Percentiles rank a stretch among this genome's conserved stretches.
Evolutionary conservation across 2,113 vertebrate species (phyloP).

Genomic region (Cryptomyrus ogoouensis): DNA sequence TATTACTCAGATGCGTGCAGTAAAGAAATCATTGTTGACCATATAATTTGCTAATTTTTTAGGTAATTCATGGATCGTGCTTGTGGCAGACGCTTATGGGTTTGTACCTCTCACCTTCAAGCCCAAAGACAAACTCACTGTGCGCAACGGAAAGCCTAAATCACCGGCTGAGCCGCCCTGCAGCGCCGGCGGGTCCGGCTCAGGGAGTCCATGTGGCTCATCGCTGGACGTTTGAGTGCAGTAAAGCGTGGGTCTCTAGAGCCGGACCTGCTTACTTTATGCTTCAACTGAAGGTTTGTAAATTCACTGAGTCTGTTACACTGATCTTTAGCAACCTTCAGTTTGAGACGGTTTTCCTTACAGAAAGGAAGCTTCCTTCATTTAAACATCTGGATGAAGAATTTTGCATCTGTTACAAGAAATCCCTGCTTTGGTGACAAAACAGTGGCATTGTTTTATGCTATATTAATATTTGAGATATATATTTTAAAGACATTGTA

Average conservation of each 20-base stretch:
- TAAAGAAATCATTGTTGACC: not conserved
- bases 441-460: not conserved
- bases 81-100: constrained; percentile 77
- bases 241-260: not conserved
- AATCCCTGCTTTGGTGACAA: not conserved
- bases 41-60: constrained; percentile 26
- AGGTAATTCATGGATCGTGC: constrained; percentile 82
- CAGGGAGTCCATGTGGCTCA: constrained; percentile 42
- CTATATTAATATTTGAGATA: not conserved
- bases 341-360: not conserved
- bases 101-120: constrained; percentile 80
- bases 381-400: not conserved
- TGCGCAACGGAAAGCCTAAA: constrained; percentile 70
- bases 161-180: constrained; percentile 33
- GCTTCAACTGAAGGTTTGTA: not conserved
- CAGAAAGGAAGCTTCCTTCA: not conserved
- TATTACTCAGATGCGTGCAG: constrained; percentile 8
- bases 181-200: constrained; percentile 35
- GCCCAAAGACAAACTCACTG: constrained; percentile 65
- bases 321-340: not conserved
- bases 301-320: not conserved
- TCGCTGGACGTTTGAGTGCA: constrained; percentile 17
- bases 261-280: not conserved
- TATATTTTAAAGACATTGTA: not conserved
- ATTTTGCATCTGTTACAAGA: not conserved